Evolutionary conservation across 2,888 invertebrate genomes (phyloP).

Genomic region (Plusia festucae): DNA sequence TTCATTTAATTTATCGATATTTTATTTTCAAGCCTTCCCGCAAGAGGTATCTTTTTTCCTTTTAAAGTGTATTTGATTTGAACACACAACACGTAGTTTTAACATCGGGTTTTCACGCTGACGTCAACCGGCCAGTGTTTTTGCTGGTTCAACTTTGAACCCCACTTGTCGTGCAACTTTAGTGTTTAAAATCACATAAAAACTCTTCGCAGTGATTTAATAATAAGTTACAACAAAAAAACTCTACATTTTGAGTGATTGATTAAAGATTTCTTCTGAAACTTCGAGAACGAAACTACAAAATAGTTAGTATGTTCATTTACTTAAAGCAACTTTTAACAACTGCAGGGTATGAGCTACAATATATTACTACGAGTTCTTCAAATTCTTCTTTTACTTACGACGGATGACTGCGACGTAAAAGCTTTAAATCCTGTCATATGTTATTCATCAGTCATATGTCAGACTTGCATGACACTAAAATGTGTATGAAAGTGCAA

Average conservation of each 20-base stretch:
- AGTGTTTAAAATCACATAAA: conserved; percentile 15
- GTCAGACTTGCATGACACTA: no score
- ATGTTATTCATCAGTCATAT: no score
- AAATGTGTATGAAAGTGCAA: no score
- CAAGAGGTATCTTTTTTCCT: not conserved
- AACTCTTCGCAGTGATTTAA: conserved; percentile 18
- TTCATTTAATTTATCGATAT: not conserved
- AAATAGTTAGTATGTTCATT: no score
- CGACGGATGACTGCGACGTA: no score
- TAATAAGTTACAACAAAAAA: conserved; percentile 12
- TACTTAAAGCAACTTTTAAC: no score
- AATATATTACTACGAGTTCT: no score
- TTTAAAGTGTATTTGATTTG: conserved; percentile 1
- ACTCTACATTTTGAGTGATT: conserved; percentile 2
- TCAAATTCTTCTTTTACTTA: no score
- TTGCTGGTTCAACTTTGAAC: conserved; percentile 51
- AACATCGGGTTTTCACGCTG: conserved; percentile 32
- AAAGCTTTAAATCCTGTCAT: no score
- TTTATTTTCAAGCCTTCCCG: conserved; percentile 13
- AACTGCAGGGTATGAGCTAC: no score
- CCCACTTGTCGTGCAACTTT: conserved; percentile 8
- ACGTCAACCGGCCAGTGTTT: conserved; percentile 31
- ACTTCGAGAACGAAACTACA: no score
- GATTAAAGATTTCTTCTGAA: not conserved
- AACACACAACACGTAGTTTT: conserved; percentile 2